These are phyloP conservation scores for Dendrolimus pini DNA, from an alignment of 2,888 invertebrate genomes.

Conservation along the genomic window DNA sequence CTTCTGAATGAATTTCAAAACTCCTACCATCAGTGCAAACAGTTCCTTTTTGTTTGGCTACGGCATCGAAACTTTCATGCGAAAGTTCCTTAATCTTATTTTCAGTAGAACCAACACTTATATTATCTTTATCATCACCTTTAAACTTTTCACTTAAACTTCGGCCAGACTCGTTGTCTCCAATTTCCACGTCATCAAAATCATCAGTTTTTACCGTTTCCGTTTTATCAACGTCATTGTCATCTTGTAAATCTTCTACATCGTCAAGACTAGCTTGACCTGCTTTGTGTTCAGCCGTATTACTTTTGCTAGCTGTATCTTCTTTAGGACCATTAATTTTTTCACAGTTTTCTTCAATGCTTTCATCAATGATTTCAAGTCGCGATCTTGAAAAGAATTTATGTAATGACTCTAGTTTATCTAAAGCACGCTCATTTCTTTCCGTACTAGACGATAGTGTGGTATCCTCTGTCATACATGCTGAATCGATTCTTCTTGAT, in stretches of 20 bases:
- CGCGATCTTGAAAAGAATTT: slow-evolving; percentile 64
- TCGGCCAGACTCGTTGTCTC: not conserved
- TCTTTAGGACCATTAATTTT: slow-evolving; percentile 23
- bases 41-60: too few species aligned
- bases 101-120: too few species aligned
- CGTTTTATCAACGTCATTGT: slow-evolving; percentile 22
- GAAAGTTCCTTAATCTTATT: too few species aligned
- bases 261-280: slow-evolving; percentile 65
- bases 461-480: slow-evolving; percentile 62
- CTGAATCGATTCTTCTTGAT: slow-evolving; percentile 51
- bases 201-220: too few species aligned
- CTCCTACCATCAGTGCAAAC: too few species aligned
- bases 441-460: slow-evolving; percentile 44
- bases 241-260: slow-evolving; percentile 61
- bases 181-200: not conserved
- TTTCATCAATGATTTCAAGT: slow-evolving; percentile 67
- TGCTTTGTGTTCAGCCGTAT: slow-evolving; percentile 29
- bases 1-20: not conserved
- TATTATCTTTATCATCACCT: not conserved
- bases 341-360: slow-evolving; percentile 48
- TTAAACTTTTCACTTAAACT: not conserved
- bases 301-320: slow-evolving; percentile 8
- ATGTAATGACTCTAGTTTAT: slow-evolving; percentile 60
- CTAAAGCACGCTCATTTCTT: slow-evolving; percentile 51
- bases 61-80: too few species aligned